These are phyloP conservation scores for Turritopsis rubra DNA, from an alignment of 30 jellyfish, hydroid and myxozoan species.

Conservation along the genomic window DNA sequence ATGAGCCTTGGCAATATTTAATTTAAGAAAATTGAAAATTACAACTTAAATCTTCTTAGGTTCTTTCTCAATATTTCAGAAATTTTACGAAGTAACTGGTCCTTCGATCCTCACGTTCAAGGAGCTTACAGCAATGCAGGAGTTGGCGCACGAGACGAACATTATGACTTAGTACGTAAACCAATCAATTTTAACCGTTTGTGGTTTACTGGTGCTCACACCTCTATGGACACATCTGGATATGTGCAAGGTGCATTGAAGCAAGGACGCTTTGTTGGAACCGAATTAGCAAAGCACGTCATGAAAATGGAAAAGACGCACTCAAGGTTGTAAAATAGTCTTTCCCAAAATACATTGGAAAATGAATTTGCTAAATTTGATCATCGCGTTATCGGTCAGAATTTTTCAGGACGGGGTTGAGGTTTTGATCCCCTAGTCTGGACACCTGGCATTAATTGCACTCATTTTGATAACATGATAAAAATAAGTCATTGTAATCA, in stretches of 20 bases:
- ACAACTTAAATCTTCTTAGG: no score
- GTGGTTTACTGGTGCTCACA: constrained; percentile 71
- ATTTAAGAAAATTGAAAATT: no score
- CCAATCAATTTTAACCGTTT: constrained; percentile 43
- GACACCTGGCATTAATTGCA: no score
- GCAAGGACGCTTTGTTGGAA: constrained; percentile 34
- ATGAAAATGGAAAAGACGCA: neutral
- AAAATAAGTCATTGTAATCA: no score
- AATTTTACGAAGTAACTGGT: constrained; percentile 44
- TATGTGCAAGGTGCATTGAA: constrained; percentile 34
- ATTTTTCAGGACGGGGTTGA: no score
- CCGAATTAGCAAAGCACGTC: constrained; percentile 1
- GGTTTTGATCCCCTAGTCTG: no score
- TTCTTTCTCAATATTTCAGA: no score
- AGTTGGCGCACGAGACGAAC: constrained; percentile 29
- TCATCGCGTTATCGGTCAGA: no score
- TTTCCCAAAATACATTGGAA: no score
- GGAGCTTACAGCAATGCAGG: constrained; percentile 64
- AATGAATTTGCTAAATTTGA: no score
- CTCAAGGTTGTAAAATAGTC: no score
- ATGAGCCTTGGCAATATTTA: neutral
- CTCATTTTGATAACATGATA: no score
- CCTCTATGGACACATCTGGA: constrained; percentile 32
- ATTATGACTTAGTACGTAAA: constrained; percentile 12
- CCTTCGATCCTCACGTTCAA: constrained; percentile 36